Base-by-base conservation (phyloP, 2,113 vertebrate genomes). In the Chroicocephalus ridibundus region DNA sequence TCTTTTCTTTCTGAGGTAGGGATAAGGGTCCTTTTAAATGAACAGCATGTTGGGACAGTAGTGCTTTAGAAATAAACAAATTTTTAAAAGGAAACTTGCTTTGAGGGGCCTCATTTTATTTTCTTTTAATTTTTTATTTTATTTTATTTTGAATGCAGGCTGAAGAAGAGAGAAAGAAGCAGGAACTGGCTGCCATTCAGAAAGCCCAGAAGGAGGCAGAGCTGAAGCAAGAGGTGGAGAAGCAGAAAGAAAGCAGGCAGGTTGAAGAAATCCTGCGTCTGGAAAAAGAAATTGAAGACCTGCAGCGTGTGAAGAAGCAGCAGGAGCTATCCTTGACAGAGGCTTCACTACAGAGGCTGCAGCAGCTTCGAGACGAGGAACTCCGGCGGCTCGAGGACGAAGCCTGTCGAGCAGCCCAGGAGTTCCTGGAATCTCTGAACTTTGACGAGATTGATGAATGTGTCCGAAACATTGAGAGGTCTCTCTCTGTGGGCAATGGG, bases 401-500 rank as follows among this genome's bases (percentile, higher is more conserved):
- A 62, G 99, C 99, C 1, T 99, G 99, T 95, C 98, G 98, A 10
- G 99, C 99, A 2, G 99, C 99, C 3, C 99, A 99, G 95, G 99
- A 99, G 96, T 99, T 99, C 97, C 98, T 99, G 11, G 98, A 99
- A 86, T 99, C 99, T 13, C 98, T 99, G 82, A 99, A 99, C 98
- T 99, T 99, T 5, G 98, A 99, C 74, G 99, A 99, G 98, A 99
- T 99, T 20, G 99, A 99, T 25, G 99, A 99, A 96, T 99, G 99
- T 6, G 99, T 99, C 75, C 98, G 99, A 85, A 99, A 99, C 97
- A 99, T 99, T 4, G 99, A 99, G 98, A 98, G 97, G 96, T 99
- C 99, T 1, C 97, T 99, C n/a, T 98, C 97, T 0, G 98, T 95
- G 25, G 98, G 89, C 10, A 91, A 92, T 0, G 91, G 95, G 15